A percentile compares a stretch with the other conserved stretches of the same genome.
Conservation (phyloP, 2,797 vertebrate species). For the Manis javanica region DNA sequence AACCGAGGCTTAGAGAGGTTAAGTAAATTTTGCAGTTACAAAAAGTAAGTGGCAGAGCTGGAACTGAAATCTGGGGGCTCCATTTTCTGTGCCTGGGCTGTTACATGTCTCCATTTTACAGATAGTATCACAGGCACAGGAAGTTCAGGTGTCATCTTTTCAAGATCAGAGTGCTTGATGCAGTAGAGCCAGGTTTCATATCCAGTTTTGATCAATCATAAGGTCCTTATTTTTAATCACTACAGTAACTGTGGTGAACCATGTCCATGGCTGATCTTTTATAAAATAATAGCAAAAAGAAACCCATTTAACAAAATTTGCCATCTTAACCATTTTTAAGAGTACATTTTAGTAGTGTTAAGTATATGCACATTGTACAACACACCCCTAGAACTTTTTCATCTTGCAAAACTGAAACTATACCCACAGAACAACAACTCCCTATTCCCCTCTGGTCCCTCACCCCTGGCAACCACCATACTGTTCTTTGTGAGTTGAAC, state of each 20-base stretch:
- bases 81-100: neutral
- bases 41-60: neutral
- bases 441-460: neutral
- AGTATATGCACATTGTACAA: neutral
- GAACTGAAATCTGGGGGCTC: neutral
- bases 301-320: neutral
- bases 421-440: neutral
- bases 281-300: neutral
- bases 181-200: neutral
- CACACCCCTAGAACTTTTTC: neutral
- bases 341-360: neutral
- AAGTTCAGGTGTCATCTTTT: neutral
- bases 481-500: neutral
- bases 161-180: neutral
- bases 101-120: neutral
- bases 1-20: neutral
- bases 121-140: neutral
- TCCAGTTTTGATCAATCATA: neutral
- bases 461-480: neutral
- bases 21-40: slow-evolving; percentile 13
- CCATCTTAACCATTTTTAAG: neutral
- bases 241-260: neutral
- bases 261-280: neutral
- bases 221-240: neutral
- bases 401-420: neutral